Base-by-base conservation (phyloP, 2,888 invertebrate species). In the Hyposoter dolosus region DNA sequence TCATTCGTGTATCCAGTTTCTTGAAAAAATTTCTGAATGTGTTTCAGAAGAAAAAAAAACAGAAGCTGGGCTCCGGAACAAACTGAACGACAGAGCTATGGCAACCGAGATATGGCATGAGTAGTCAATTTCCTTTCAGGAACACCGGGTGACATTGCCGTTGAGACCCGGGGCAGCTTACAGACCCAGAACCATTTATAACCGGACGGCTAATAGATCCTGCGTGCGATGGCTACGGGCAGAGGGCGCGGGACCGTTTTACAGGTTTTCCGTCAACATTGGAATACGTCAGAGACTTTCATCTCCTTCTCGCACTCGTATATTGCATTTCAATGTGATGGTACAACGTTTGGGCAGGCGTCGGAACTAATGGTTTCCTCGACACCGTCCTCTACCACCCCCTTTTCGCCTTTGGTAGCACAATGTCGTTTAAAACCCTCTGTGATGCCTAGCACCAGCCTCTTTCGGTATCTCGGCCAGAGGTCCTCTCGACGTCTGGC, bases 201-300 rank as follows among this genome's bases (percentile, higher is more conserved):
- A 93, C 91, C 88, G 88, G 83, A 88, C 53, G 76, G 89, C 90
- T 93, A 91, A 92, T 92, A 92, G 92, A 92, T 92, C 90, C 87
- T 88, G 88, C 88, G 88, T 87, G 87, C 88, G 90, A 74, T 66
- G 75, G 35, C 79, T 60, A 68, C 88, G 90, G 89, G 89, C 89
- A 81, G 72, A 56, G 60, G 79, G 88, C 89, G 89, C 89, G 86
- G 89, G 89, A 90, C 90, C 90, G 90, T 92, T 92, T 92, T 91
- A 93, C 92, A 91, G 91, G 90, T 93, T 93, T 93, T 92, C 92
- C 93, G 91, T 93, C 93, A 92, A 92, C 93, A 92, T 91, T 89
- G 90, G 90, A 90, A 92, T 91, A 90, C 90, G 91, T 91, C 90
- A 89, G 90, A 79, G 81, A 80, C 66, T 72, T 65, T 66, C 50